Conservation (phyloP, 2,113 vertebrate species). For the Sminthopsis crassicaudata region DNA sequence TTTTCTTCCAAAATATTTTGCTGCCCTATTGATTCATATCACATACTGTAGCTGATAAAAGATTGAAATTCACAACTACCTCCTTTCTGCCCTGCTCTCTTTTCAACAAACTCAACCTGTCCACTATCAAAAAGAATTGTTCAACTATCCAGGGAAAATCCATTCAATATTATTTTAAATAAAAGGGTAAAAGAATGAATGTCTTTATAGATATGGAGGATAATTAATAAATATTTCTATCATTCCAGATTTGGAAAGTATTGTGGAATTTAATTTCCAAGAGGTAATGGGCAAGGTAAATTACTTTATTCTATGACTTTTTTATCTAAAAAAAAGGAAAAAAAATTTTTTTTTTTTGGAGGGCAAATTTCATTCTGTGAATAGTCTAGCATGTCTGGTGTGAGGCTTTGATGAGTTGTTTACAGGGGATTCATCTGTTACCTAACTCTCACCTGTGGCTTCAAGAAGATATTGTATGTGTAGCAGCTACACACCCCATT, state of each 20-base stretch:
- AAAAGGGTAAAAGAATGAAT: neutral
- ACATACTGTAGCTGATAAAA: neutral
- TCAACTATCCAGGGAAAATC: constrained; percentile 16
- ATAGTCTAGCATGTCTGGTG: neutral
- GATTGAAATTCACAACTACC: neutral
- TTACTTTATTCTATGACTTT: neutral
- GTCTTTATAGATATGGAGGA: neutral
- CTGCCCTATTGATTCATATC: neutral
- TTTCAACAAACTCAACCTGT: neutral
- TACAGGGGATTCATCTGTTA: too few relatives aligned
- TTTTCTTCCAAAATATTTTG: constrained; percentile 27
- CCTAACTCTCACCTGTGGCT: too few relatives aligned
- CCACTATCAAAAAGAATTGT: constrained; percentile 8
- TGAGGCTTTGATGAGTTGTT: too few relatives aligned
- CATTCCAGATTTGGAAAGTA: neutral
- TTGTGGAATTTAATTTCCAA: neutral
- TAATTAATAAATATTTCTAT: neutral
- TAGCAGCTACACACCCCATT: too few relatives aligned
- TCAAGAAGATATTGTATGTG: too few relatives aligned
- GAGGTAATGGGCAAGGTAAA: neutral
- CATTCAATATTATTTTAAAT: neutral
- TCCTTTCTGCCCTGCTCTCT: neutral
- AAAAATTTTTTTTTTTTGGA: neutral
- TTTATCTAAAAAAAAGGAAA: neutral
- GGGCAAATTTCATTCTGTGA: neutral